phyloP scores from a whole-genome alignment of 2,113 vertebrate species.

The Cricetomys ansorgei region DNA sequence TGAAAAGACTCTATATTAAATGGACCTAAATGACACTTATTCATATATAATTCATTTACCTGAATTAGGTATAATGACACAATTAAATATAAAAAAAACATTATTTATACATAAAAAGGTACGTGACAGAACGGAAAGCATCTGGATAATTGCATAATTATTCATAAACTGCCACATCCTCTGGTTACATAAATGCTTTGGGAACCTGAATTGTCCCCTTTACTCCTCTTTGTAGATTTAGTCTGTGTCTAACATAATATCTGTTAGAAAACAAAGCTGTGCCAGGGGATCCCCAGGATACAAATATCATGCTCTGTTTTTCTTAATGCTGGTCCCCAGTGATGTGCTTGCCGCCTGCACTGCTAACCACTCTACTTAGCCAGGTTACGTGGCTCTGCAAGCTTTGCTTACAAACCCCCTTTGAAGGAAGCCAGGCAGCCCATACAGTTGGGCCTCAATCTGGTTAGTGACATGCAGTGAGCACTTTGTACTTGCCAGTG shows the following conservation, averaged over 20 bases:
- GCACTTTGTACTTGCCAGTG: constrained; percentile 89
- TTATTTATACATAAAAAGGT: background rate
- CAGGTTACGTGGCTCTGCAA: background rate
- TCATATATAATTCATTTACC: constrained; percentile 46
- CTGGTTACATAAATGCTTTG: background rate
- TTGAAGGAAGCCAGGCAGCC: background rate
- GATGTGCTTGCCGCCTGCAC: background rate
- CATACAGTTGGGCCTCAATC: background rate
- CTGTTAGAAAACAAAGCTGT: background rate
- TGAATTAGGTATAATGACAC: constrained; percentile 10
- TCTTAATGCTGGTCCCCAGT: background rate
- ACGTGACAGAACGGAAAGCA: constrained; percentile 2
- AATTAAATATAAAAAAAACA: background rate
- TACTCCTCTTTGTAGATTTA: constrained; percentile 8
- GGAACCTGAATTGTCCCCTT: background rate
- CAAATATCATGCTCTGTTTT: background rate
- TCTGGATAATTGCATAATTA: background rate
- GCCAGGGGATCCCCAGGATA: background rate
- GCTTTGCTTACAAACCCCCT: background rate
- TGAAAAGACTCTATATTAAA: background rate
- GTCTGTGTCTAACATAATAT: background rate
- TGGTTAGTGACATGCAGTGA: background rate
- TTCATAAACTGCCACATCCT: constrained; percentile 11
- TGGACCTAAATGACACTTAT: background rate
- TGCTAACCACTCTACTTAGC: background rate